Conservation (phyloP, 1,140 invertebrate genomes). For the Maniola jurtina region DNA sequence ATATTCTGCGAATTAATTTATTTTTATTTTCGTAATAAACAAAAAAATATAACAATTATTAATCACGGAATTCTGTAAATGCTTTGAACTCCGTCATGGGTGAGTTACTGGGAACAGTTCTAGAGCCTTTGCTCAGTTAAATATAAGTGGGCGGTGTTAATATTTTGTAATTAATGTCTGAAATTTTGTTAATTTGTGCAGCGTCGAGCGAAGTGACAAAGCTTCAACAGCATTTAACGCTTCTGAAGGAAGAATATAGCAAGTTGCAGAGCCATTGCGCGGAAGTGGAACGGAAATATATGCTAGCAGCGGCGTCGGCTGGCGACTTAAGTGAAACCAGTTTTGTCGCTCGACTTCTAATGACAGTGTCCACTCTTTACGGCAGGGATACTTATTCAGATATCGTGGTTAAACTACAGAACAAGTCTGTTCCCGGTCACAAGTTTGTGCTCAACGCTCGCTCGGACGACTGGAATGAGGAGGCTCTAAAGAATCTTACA, state of each 20-base stretch:
- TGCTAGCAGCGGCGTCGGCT: conserved; percentile 82
- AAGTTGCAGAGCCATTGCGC: conserved; percentile 91
- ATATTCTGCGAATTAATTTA: conserved; percentile 29
- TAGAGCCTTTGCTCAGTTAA: conserved; percentile 31
- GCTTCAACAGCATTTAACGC: conserved; percentile 90
- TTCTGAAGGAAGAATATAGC: conserved; percentile 94
- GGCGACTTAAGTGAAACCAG: conserved; percentile 81
- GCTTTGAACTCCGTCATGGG: conserved; percentile 53
- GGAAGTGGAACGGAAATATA: conserved; percentile 92
- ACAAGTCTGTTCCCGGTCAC: conserved; percentile 88
- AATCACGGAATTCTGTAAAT: conserved; percentile 21
- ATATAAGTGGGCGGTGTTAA: conserved; percentile 63
- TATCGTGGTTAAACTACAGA: conserved; percentile 85
- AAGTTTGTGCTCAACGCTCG: conserved; percentile 94
- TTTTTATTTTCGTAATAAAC: conserved; percentile 39
- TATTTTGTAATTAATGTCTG: conserved; percentile 41
- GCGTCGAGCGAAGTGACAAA: conserved; percentile 83
- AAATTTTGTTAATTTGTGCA: conserved; percentile 46
- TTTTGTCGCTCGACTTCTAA: conserved; percentile 89
- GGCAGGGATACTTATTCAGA: conserved; percentile 89
- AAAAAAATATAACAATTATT: conserved; percentile 24
- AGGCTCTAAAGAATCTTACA: conserved; percentile 81
- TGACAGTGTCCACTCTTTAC: conserved; percentile 89
- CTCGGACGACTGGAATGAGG: conserved; percentile 90
- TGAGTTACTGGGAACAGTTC: conserved; percentile 43